Percentiles rank a stretch among this genome's conserved stretches.
phyloP scores from a whole-genome alignment of 2,113 vertebrate genomes.

The Empidonax traillii region DNA sequence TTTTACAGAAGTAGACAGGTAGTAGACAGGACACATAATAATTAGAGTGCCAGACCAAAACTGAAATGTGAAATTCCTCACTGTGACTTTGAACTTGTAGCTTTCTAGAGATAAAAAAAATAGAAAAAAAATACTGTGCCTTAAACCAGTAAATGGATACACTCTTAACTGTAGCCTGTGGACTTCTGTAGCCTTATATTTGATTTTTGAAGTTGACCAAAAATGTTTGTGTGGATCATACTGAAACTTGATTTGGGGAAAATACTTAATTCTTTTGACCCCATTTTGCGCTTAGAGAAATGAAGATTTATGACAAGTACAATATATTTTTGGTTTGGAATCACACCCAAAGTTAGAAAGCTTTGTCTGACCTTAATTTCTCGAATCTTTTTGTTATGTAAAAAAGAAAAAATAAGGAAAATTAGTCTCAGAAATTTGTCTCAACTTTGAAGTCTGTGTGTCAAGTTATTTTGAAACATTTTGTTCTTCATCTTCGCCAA shows the following conservation, averaged over 20 bases:
- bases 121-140: slow-evolving; percentile 43
- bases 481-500: not conserved
- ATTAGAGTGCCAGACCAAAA: slow-evolving; percentile 61
- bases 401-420: not conserved
- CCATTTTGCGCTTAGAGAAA: not conserved
- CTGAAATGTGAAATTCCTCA: slow-evolving; percentile 34
- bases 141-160: slow-evolving; percentile 59
- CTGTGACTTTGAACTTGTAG: slow-evolving; percentile 66
- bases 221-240: not conserved
- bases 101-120: slow-evolving; percentile 11
- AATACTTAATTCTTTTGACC: not conserved
- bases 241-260: not conserved
- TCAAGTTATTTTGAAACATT: not conserved
- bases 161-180: not conserved
- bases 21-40: not conserved
- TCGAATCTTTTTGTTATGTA: not conserved
- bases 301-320: not conserved
- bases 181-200: slow-evolving; percentile 18
- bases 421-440: not conserved
- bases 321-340: not conserved
- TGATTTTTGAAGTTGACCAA: slow-evolving; percentile 24
- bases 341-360: not conserved
- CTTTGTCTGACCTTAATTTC: not conserved
- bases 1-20: not conserved
- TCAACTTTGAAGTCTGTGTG: not conserved